A percentile compares a stretch with the other conserved stretches of the same genome.
These are phyloP conservation scores for cat (Felis catus) DNA, from an alignment of 2,113 vertebrate species.

Conservation along the genomic window F.catus_Fca126_mat1.0 CM031414.1:30223501-30224000, in stretches of 20 bases:
- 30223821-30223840: slow-evolving; percentile 99
- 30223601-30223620: slow-evolving; percentile 17
- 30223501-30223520: not conserved
- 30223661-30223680: slow-evolving; percentile 84
- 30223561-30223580: not conserved
- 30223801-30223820: slow-evolving; percentile 99
- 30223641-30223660: not conserved
- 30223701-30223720: slow-evolving; percentile 95
- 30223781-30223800: slow-evolving; percentile 99
- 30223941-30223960: not conserved
- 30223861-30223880: not conserved
- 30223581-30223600: not conserved
- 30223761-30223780: slow-evolving; percentile 98
- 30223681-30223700: slow-evolving; percentile 96
- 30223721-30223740: slow-evolving; percentile 98
- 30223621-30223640: not conserved
- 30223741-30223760: slow-evolving; percentile 98
- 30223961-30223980: not conserved
- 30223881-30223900: not conserved
- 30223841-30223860: slow-evolving; percentile 57
- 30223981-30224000: not conserved
- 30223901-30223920: not conserved
- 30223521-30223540: not conserved
- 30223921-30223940: not conserved
- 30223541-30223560: not conserved